These are phyloP conservation scores for Hippolais icterina DNA, from an alignment of 2,113 vertebrate species.

Conservation along the genomic window DNA sequence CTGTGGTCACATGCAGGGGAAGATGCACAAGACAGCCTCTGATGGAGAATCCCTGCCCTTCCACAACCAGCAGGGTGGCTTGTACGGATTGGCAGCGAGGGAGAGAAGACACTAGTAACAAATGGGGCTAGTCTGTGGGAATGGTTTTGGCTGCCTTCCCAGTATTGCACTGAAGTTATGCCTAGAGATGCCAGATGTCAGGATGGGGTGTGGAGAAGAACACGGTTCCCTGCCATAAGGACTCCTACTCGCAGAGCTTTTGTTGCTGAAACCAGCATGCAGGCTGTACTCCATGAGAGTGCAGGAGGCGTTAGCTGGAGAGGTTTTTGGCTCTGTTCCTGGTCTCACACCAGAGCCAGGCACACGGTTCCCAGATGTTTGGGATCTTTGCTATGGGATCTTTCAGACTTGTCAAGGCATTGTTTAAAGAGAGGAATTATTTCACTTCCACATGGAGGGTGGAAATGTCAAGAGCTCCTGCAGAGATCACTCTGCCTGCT, in stretches of 20 bases:
- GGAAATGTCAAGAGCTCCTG: background rate
- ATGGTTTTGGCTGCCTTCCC: constrained; percentile 27
- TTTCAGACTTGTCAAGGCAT: constrained; percentile 37
- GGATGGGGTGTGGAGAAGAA: background rate
- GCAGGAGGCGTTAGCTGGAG: background rate
- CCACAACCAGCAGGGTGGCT: background rate
- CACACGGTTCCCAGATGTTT: constrained; percentile 12
- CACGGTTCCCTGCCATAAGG: accelerated
- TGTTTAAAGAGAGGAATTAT: background rate
- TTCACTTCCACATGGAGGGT: background rate
- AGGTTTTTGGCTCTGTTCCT: constrained; percentile 19
- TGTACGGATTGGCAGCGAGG: background rate
- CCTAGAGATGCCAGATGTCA: constrained; percentile 17
- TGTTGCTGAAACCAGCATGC: background rate
- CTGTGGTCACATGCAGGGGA: background rate
- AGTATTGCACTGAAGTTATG: background rate
- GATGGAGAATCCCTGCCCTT: background rate
- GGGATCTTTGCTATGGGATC: constrained; percentile 28
- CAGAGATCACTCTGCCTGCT: background rate
- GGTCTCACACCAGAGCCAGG: constrained; percentile 1
- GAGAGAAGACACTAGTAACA: background rate
- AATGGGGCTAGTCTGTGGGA: background rate
- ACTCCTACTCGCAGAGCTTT: background rate
- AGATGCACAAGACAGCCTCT: background rate
- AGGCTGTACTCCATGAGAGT: background rate